Base-by-base conservation (phyloP, 2,113 vertebrate genomes). In the Trichomycterus rosablanca region DNA sequence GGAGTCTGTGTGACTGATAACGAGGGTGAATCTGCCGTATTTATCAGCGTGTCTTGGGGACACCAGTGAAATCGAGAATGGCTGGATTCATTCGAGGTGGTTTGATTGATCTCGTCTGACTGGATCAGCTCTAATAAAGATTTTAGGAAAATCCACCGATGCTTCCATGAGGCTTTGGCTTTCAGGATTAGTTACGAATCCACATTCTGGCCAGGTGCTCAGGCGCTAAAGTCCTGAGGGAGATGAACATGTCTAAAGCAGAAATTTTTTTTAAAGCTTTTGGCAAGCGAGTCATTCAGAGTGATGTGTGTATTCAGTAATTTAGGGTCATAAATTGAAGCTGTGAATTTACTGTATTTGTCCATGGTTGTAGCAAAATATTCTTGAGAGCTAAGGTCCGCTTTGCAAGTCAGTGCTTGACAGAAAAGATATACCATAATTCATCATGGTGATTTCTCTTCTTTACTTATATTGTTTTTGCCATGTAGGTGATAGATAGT, bases 251-350 rank as follows among this genome's bases (percentile, higher is more conserved):
- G 5, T 18, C 4, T 30, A 26, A 24, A 26, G 16, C n/a, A n/a
- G n/a, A n/a, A n/a, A n/a, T n/a, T n/a, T n/a, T n/a, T n/a, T n/a
- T n/a, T n/a, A n/a, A n/a, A n/a, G n/a, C n/a, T n/a, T n/a, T 58
- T 51, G 35, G 65, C 39, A 22, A 22, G 20, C 24, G 3, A 60
- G 15, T 10, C 6, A 15, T 48, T 32, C n/a, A 18, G 26, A 50
- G 58, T 42, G 49, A 50, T 15, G 32, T 26, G 52, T 34, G 54
- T 4, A 59, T 34, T 45, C 20, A 22, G 24, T 68, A 48, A 59
- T 58, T 62, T 26, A 48, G 4, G 44, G 15, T 40, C 20, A 50
- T 76, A 68, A 73, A 71, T 73, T 42, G 59, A n/a, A 20, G 4
- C 51, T 12, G 26, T 74, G 40, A 62, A 60, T 59, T 53, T 60